Evolutionary conservation across 2,888 invertebrate genomes (phyloP).

Genomic region (Trichogramma evanescens): DNA sequence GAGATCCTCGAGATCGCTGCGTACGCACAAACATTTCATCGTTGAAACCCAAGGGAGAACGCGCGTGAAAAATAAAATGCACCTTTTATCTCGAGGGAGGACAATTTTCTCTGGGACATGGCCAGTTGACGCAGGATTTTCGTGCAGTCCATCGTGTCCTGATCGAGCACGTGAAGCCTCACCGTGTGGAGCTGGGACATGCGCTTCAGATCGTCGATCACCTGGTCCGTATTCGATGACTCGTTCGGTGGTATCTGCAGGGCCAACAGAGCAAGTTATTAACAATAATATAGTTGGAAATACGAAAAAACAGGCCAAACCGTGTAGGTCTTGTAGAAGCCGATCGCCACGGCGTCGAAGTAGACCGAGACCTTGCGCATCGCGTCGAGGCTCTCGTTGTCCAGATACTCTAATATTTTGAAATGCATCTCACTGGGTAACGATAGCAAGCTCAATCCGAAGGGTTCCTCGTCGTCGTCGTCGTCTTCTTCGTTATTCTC

Average conservation of each 20-base stretch:
- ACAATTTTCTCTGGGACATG: constrained; percentile 32
- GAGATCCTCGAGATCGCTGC: not conserved
- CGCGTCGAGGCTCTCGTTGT: constrained; percentile 27
- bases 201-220: constrained; percentile 33
- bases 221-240: constrained; percentile 24
- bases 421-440: constrained; percentile 34
- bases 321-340: constrained; percentile 35
- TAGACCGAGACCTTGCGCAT: constrained; percentile 28
- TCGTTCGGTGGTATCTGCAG: constrained; percentile 5
- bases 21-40: too few species aligned
- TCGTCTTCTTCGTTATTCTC: too few species aligned
- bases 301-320: constrained; percentile 18
- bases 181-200: constrained; percentile 28
- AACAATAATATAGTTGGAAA: not conserved
- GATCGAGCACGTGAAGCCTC: not conserved
- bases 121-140: constrained; percentile 35
- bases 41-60: too few species aligned
- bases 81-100: constrained; percentile 24
- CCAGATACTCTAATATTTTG: constrained; percentile 32
- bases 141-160: constrained; percentile 31
- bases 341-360: constrained; percentile 28
- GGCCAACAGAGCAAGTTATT: not conserved
- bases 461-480: too few species aligned
- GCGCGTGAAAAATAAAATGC: too few species aligned
- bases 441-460: constrained; percentile 1